Percentiles rank a stretch among this genome's conserved stretches.
Evolutionary conservation across 2,113 vertebrate species (phyloP).

Genomic region (Haliaeetus leucogaster): DNA sequence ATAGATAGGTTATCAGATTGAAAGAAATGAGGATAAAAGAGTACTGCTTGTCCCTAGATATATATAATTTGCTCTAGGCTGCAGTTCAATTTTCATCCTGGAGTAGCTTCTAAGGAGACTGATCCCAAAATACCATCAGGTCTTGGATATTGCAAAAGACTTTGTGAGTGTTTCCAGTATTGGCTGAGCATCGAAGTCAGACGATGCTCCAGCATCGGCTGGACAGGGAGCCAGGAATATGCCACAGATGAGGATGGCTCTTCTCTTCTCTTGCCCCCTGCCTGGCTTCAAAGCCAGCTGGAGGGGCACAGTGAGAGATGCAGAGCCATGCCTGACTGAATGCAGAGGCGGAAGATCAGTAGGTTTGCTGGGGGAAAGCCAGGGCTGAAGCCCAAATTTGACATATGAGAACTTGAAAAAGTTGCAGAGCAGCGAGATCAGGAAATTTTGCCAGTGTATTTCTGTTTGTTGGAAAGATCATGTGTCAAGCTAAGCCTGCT

Average conservation of each 20-base stretch:
- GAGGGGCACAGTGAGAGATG: neutral
- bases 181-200: neutral
- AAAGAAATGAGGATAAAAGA: neutral
- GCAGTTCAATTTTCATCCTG: neutral
- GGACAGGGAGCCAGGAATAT: neutral
- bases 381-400: neutral
- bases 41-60: neutral
- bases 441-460: neutral
- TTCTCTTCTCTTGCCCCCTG: neutral
- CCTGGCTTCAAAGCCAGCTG: neutral
- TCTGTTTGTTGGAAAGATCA: neutral
- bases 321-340: neutral
- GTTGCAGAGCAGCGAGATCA: neutral
- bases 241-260: neutral
- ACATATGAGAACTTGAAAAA: neutral
- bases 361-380: neutral
- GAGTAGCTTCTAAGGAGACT: neutral
- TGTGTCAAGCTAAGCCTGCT: neutral
- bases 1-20: neutral
- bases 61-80: neutral
- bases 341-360: neutral
- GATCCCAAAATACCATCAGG: neutral
- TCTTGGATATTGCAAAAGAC: neutral
- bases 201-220: neutral
- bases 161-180: neutral